Conservation (phyloP, 35 echinoderm and acorn worm species). For the Eucidaris tribuloides region DNA sequence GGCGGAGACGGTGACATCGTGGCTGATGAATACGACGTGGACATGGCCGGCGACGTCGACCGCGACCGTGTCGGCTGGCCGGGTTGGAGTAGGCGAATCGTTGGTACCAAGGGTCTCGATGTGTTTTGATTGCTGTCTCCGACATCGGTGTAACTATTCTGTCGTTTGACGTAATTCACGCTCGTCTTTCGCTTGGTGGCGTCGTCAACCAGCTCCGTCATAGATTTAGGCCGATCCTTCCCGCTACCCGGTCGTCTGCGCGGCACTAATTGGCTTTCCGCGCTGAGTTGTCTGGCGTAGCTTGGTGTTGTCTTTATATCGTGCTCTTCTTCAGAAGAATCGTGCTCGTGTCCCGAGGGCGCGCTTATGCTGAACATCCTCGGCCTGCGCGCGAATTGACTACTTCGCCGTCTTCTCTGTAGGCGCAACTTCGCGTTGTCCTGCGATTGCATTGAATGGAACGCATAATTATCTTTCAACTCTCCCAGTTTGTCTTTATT, state of each 20-base stretch:
- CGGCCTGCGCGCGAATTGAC: slow-evolving; percentile 4
- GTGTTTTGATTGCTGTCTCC: background rate
- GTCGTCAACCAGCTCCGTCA: slow-evolving; percentile 20
- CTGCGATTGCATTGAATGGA: too few species aligned
- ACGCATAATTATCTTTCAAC: too few species aligned
- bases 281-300: background rate
- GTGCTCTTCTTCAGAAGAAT: slow-evolving; percentile 12
- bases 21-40: background rate
- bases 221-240: background rate
- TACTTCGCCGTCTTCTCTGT: background rate
- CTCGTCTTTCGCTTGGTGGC: background rate
- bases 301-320: background rate
- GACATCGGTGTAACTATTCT: background rate
- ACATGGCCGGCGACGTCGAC: too few species aligned
- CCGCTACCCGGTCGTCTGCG: background rate
- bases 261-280: background rate
- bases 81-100: background rate
- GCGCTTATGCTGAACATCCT: slow-evolving; percentile 9
- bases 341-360: background rate
- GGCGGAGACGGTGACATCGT: background rate
- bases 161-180: slow-evolving; percentile 30
- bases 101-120: background rate
- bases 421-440: background rate
- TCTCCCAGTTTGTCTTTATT: too few species aligned
- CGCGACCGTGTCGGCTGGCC: background rate